These are phyloP conservation scores for Pituophis catenifer DNA, from an alignment of 2,113 vertebrate genomes.

Conservation along the genomic window DNA sequence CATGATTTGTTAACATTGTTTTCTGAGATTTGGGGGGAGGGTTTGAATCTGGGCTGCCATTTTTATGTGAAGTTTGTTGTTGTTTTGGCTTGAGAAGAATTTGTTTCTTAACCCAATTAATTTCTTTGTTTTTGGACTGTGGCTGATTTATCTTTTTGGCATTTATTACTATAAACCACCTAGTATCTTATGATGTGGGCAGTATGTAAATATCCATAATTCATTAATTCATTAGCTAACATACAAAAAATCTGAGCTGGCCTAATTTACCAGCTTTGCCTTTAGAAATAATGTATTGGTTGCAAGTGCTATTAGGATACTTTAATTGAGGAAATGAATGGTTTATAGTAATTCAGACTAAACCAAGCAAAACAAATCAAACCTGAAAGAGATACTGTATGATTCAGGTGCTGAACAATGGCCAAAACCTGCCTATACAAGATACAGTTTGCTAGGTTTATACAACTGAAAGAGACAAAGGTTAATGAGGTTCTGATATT, in stretches of 20 bases:
- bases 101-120: not conserved
- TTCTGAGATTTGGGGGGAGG: not conserved
- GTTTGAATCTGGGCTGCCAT: not conserved
- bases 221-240: not conserved
- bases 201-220: not conserved
- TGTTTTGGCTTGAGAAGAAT: not conserved
- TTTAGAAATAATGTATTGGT: not conserved
- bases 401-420: not conserved
- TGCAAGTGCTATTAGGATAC: not conserved
- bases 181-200: not conserved
- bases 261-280: not conserved
- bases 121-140: not conserved
- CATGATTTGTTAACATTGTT: not conserved
- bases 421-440: not conserved
- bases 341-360: not conserved
- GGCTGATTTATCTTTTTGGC: not conserved
- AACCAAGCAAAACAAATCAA: constrained; percentile 4
- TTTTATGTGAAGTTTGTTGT: not conserved
- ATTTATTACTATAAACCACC: not conserved
- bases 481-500: not conserved
- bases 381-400: not conserved
- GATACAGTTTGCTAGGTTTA: not conserved
- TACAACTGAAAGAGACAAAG: not conserved
- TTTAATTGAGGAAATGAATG: not conserved
- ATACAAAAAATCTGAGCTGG: not conserved